A percentile compares a stretch with the other conserved stretches of the same genome.
phyloP scores from a whole-genome alignment of 2,888 invertebrate genomes.

The Fragum sueziense region DNA sequence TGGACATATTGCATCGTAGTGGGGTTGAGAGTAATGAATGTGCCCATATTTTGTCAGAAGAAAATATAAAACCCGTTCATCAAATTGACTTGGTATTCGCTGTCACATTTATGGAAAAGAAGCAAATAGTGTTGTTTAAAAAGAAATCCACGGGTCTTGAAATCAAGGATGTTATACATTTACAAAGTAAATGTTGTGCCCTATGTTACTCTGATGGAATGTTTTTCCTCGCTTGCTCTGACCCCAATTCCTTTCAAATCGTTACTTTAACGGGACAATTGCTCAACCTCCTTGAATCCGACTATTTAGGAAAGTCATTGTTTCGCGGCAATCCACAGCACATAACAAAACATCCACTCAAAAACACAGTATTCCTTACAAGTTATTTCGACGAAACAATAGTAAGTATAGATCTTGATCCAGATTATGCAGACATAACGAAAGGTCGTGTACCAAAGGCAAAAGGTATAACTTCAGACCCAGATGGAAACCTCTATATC shows the following conservation, averaged over 20 bases:
- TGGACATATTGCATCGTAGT: too few species aligned
- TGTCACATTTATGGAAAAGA: neutral
- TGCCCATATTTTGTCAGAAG: neutral
- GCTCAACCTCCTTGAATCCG: neutral
- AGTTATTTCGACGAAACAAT: neutral
- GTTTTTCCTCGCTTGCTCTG: neutral
- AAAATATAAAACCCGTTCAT: neutral
- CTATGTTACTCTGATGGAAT: neutral
- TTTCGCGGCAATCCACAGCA: neutral
- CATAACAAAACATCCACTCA: neutral
- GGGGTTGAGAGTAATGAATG: neutral
- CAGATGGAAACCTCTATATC: neutral
- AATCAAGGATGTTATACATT: neutral
- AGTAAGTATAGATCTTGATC: neutral
- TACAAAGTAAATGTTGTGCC: neutral
- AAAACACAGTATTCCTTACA: neutral
- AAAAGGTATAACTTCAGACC: neutral
- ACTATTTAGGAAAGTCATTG: neutral
- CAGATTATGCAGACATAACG: neutral
- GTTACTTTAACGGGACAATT: neutral
- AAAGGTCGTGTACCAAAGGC: neutral
- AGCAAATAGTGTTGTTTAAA: neutral
- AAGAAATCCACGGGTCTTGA: neutral
- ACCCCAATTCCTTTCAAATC: neutral
- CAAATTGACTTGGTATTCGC: neutral